Conservation (phyloP, 2,888 invertebrate genomes). For the Hypomecis atomaria region DNA sequence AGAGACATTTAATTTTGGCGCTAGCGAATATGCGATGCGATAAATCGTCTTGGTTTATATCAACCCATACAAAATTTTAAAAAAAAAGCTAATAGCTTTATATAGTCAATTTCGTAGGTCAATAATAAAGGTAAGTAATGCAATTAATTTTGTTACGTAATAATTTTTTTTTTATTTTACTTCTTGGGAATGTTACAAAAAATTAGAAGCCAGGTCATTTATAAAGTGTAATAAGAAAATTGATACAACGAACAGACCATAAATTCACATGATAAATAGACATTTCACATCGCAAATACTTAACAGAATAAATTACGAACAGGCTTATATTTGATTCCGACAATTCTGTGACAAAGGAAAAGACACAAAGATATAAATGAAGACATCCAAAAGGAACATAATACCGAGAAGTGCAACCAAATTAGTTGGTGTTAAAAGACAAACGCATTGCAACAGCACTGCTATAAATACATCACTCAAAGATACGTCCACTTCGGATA, state of each 20-base stretch:
- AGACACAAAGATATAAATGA: conserved; percentile 16
- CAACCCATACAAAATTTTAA: no score
- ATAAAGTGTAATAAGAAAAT: no score
- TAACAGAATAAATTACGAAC: background rate
- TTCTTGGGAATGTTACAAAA: no score
- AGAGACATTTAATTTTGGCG: conserved; percentile 1
- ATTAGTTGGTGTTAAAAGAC: conserved; percentile 8
- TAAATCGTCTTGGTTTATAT: conserved; percentile 17
- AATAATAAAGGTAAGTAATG: no score
- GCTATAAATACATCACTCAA: conserved; percentile 7
- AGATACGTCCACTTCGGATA: background rate
- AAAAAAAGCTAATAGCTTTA: no score
- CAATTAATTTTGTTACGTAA: no score
- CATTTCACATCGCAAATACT: background rate
- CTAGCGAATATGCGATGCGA: background rate
- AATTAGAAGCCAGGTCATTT: no score
- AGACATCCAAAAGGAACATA: conserved; percentile 20
- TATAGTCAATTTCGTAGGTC: conserved; percentile 3
- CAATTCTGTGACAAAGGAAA: conserved; percentile 15
- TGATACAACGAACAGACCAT: no score
- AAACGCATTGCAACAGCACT: conserved; percentile 1
- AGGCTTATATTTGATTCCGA: background rate
- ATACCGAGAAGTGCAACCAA: conserved; percentile 14
- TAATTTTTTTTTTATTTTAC: no score
- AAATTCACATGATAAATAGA: no score